Evolutionary conservation across 2,113 vertebrate species (phyloP), one percentile per base, ranked within the genome.

Genomic region (Penelope pileata): DNA sequence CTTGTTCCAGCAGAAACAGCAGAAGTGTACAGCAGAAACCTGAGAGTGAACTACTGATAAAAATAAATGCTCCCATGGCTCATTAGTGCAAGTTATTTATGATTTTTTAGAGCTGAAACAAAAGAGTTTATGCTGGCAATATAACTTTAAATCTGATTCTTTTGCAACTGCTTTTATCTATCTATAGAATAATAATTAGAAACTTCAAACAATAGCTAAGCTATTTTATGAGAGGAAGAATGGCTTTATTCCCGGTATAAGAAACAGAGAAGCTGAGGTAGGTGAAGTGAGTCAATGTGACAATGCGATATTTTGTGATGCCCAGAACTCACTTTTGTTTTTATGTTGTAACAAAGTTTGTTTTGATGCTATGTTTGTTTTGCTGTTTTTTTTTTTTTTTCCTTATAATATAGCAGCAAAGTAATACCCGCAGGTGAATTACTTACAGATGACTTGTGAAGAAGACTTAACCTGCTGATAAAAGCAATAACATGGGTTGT

Each of bases 151-250:
- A 84, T 90, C 24, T 82, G n/a, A 48, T 95, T 91, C 43, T 85
- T 66, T 88, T 3, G 0, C 67, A 64, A 70, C 27, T 64, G 56
- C 60, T 88, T 88, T 94, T 96, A 75, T 81, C 76, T 86, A 27
- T 53, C 64, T 88, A 76, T 81, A 96, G 86, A 95, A 86, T 82
- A 94, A 82, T 78, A 94, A 90, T 90, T 91, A 96, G 48, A 60
- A 90, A 60, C 91, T 91, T 96, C 75, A 88, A 91, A 83, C 27
- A 83, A 30, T 77, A 90, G 30, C 51, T 67, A 86, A 27, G n/a
- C 7, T 86, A 68, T 83, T 86, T 94, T 68, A 53, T 75, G 36
- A 78, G 54, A 83, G 42, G 42, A 91, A 93, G n/a, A 19, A 63
- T 62, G 17, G 59, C 50, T 86, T 88, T 74, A 85, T 80, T 90